Base-by-base conservation (phyloP, 2,888 invertebrate species). In the Ophioninae sp. region DNA sequence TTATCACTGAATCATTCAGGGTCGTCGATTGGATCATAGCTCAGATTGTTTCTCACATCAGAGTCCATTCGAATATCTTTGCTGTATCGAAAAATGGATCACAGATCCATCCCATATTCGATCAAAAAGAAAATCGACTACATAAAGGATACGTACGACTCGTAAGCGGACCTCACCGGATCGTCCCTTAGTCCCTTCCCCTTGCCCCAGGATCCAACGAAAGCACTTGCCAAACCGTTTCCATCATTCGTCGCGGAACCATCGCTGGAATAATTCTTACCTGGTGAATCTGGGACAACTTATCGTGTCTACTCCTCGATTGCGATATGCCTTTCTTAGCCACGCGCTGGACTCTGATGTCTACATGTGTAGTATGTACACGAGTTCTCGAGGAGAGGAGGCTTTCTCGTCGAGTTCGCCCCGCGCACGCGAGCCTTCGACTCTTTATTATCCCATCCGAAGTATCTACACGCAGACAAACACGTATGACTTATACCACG, bases 281-380 rank as follows among this genome's bases (percentile, higher is more conserved):
- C 51, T 6, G 51, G 13, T 51, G 51, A 51, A 51, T 51, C 51
- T 51, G 51, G 51, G 51, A 59, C 59, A 59, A 22, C 20, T 59
- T 59, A 22, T 59, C 22, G 20, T 20, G 59, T 59, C 59, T 20
- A 59, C 22, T 59, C 59, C 22, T 17, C 74, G 41, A 41, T 67
- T 39, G 56, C 20, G 67, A 67, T 51, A 58, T 56, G 80, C 67
- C 41, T 56, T 64, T 71, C 69, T 23, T 61, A 69, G 58, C 22
- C 37, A 68, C 56, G 17, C 30, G 68, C 63, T 41, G 51, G n/a
- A 51, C 88, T 89, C 88, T 87, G 90, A 91, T 89, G 88, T 89
- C 85, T 90, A 89, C 89, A 90, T 86, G 90, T 90, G 90, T 87
- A 17, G 39, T 61, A 73, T 23, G 84, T 85, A 87, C 85, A 86